These are phyloP conservation scores for Aspiorhynchus laticeps DNA, from an alignment of 2,113 vertebrate genomes.

Conservation along the genomic window DNA sequence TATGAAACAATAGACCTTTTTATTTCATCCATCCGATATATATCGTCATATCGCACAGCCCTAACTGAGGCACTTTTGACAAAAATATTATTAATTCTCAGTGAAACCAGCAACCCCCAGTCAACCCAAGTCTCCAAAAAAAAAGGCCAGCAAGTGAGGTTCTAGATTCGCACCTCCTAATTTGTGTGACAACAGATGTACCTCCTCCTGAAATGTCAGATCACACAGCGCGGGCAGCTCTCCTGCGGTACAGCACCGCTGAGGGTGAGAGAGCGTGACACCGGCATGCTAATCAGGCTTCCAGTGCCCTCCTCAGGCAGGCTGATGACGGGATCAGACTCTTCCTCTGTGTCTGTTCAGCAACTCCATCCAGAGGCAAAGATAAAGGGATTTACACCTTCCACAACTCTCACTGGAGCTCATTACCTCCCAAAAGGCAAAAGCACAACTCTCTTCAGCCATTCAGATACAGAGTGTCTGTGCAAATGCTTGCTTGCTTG, in stretches of 20 bases:
- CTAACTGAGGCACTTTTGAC: not conserved
- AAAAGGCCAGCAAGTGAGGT: constrained; percentile 5
- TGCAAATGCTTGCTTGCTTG: not conserved
- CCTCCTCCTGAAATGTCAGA: constrained; percentile 45
- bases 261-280: constrained; percentile 48
- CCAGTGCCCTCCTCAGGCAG: constrained; percentile 70
- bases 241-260: not conserved
- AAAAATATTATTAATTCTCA: not conserved
- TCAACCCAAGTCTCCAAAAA: constrained; percentile 1
- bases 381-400: constrained; percentile 76
- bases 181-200: constrained; percentile 23
- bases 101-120: not conserved
- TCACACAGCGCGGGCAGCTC: constrained; percentile 23
- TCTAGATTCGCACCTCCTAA: not conserved
- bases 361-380: constrained; percentile 67
- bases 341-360: constrained; percentile 66
- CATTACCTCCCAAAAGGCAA: constrained; percentile 51
- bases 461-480: constrained; percentile 3
- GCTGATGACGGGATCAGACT: constrained; percentile 70
- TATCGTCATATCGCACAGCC: too few species aligned
- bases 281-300: constrained; percentile 74
- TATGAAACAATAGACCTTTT: too few species aligned
- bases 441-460: constrained; percentile 61
- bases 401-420: constrained; percentile 64
- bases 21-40: too few species aligned